Evolutionary conservation across 2,888 invertebrate genomes (phyloP).

Genomic region (Ectemnius continuus): DNA sequence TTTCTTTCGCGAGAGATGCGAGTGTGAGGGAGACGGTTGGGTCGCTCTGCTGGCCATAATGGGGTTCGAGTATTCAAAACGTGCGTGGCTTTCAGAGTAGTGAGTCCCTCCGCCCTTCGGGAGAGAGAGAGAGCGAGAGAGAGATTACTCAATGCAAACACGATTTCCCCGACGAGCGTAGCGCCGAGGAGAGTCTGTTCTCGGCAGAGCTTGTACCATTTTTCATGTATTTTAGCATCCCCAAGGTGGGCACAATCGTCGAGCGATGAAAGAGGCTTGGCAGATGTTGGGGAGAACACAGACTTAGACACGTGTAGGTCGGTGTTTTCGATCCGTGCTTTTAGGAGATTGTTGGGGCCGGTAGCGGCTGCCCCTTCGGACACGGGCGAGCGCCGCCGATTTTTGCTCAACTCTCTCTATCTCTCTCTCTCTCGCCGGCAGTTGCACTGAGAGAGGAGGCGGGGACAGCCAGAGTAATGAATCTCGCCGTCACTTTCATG

Average conservation of each 20-base stretch:
- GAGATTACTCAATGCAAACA: too few species aligned
- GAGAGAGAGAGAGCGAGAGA: too few species aligned
- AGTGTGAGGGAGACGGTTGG: too few species aligned
- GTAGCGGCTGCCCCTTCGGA: not conserved
- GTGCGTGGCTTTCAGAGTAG: not conserved
- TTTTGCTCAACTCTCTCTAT: too few species aligned
- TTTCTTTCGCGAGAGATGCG: too few species aligned
- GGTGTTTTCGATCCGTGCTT: conserved; percentile 24
- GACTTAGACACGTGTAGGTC: not conserved
- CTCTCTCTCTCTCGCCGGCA: not conserved
- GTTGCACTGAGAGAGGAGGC: not conserved
- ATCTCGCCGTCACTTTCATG: conserved; percentile 28
- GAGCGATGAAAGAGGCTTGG: not conserved
- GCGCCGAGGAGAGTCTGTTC: too few species aligned
- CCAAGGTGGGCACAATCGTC: not conserved
- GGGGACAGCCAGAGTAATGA: conserved; percentile 36
- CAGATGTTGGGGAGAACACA: not conserved
- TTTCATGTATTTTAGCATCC: conserved; percentile 3
- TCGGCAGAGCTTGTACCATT: not conserved
- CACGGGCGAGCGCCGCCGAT: conserved; percentile 10
- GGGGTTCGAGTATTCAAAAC: not conserved
- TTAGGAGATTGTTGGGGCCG: conserved; percentile 35
- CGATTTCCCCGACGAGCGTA: too few species aligned
- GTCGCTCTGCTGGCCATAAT: not conserved
- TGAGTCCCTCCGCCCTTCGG: not conserved